Evolutionary conservation across 1,140 invertebrate species (phyloP), one percentile per base, ranked within the genome.

Genomic region (Drosophila nigrodunni): DNA sequence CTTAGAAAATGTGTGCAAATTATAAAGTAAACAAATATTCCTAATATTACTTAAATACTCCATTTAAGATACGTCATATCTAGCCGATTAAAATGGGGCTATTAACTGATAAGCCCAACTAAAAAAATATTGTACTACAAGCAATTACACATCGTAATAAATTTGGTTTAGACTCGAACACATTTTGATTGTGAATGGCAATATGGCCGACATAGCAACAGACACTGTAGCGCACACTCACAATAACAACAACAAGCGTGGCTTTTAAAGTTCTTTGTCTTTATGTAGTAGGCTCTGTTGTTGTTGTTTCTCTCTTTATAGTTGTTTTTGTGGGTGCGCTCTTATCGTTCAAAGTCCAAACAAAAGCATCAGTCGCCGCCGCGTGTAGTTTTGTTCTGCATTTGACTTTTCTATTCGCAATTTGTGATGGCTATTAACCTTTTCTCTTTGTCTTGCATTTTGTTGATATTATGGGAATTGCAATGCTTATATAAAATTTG

Each of bases 261-360:
- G 80, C 77, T 88, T 88, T 79, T 83, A 72, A 72, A 80, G 77
- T 79, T 87, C 83, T 87, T 88, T 87, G 83, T 88, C 80, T 88
- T 52, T 58, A 34, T 58, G 59, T 71, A 57, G 34, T 30, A 30
- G 25, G 44, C 15, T 18, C 5, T 11, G 8, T n/a, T 7, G 34
- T 21, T 13, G 34, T 50, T 43, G 50, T 68, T 68, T 57, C 35
- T 52, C 18, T 60, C 41, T 46, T 67, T 75, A 39, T 78, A 67
- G 58, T 74, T 61, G 43, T 50, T 77, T 47, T 70, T 60, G 72
- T 77, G 69, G 69, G 64, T 74, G 58, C 77, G 64, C 55, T 76
- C 80, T 89, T 89, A 89, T 89, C 85, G 85, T 90, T 54, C 85
- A 89, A 89, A 89, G 85, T 89, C 85, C 85, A 78, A 70, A 67